Evolutionary conservation across 1,140 invertebrate genomes (phyloP), one percentile per base, ranked within the genome.

Genomic region (Panagrolaimus sp.): DNA sequence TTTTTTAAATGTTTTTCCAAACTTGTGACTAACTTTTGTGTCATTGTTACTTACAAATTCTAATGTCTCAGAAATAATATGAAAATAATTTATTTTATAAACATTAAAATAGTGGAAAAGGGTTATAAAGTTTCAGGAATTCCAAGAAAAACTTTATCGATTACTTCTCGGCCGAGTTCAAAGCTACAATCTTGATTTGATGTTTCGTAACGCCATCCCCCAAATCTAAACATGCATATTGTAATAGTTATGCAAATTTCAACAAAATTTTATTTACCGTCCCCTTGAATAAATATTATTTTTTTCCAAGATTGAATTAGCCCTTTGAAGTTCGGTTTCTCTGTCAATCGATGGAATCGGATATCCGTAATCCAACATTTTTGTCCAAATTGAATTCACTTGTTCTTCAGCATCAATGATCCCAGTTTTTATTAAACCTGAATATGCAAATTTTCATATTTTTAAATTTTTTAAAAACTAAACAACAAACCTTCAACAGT

Each of bases 171-270:
- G 52, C 73, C 73, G 48, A 55, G 45, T 38, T 71, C 67, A 43
- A 78, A 71, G 10, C 67, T 70, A 69, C 70, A 52, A 65, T 78
- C 76, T 55, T 78, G 76, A 69, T 78, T 78, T 17, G 77, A 78
- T 8, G 69, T 62, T 64, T 78, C 76, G 67, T 78, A 78, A 24
- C 73, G 68, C 76, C 76, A 78, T 15, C 65, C 67, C 28, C 76
- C 76, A 44, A 78, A 78, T 65, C 70, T 32, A 38, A 55, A 46
- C 15, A 9, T 46, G n/a, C 9, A 47, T 28, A n/a, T 64, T 9
- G 1, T 38, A 21, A n/a, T n/a, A n/a, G n/a, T n/a, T n/a, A n/a
- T n/a, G n/a, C n/a, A n/a, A n/a, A n/a, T n/a, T n/a, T n/a, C n/a
- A n/a, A n/a, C n/a, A n/a, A n/a, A n/a, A n/a, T n/a, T n/a, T 32